These are phyloP conservation scores for Nicator chloris DNA, from an alignment of 2,113 vertebrate genomes.

Conservation along the genomic window DNA sequence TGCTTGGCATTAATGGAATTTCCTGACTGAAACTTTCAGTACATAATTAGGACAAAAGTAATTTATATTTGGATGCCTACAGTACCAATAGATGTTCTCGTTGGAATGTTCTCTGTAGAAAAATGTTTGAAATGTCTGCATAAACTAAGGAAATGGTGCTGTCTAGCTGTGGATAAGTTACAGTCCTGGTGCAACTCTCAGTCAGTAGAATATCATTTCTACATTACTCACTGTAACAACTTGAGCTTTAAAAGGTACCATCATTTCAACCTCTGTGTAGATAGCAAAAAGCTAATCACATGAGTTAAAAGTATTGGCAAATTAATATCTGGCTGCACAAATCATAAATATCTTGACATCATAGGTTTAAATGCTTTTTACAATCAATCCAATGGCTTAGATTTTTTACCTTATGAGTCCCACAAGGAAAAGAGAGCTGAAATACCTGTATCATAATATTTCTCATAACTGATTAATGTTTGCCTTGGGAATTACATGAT, in stretches of 20 bases:
- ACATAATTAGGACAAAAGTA: not conserved
- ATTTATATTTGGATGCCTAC: not conserved
- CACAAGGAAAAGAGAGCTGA: constrained; percentile 52
- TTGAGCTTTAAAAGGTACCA: constrained; percentile 15
- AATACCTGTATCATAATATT: constrained; percentile 66
- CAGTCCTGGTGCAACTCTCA: not conserved
- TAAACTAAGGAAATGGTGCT: not conserved
- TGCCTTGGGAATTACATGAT: constrained; percentile 68
- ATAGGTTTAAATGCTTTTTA: constrained; percentile 60
- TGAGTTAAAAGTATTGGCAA: constrained; percentile 49
- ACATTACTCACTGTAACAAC: not conserved
- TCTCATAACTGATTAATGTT: constrained; percentile 68
- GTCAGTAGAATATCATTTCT: not conserved
- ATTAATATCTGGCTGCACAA: constrained; percentile 58
- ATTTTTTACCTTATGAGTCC: constrained; percentile 61
- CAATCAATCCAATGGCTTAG: constrained; percentile 65
- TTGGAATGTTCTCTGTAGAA: not conserved
- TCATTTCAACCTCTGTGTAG: constrained; percentile 38
- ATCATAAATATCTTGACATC: constrained; percentile 65
- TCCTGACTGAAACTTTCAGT: not conserved
- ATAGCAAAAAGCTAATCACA: constrained; percentile 55
- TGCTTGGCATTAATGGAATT: not conserved
- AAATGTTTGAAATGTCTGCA: not conserved
- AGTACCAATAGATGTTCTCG: not conserved
- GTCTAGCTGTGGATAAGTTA: not conserved